Evolutionary conservation across 2,888 invertebrate species (phyloP), one percentile per base, ranked within the genome.

Genomic region (Philonicus albiceps): DNA sequence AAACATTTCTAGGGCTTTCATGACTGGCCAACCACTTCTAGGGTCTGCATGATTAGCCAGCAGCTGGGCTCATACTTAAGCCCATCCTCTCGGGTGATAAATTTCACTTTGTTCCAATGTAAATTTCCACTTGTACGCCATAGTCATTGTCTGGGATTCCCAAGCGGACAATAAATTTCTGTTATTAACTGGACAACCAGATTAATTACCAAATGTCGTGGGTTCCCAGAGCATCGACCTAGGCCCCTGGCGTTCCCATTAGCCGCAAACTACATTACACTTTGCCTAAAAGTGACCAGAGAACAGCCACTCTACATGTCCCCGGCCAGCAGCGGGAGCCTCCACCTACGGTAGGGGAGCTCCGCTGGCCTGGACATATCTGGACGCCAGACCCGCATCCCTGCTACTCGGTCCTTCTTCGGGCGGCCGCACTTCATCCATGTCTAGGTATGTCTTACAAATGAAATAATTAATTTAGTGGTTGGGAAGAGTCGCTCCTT

Each of bases 381-480:
- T 49, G 49, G 49, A 30, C 73, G 7, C 7, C 11, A 13, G 2
- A 4, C 73, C 16, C 40, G 5, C 73, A 30, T 73, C 31, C 73
- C 27, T 73, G 30, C 1, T 16, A 31, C 27, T 73, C 11, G 22
- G 13, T 22, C 31, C 73, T 73, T 31, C 74, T 13, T 3, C 64
- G 27, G 19, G 27, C 27, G 19, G 64, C 11, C 34, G 74, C 74
- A 74, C 30, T 27, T 13, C 34, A 30, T 49, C 22, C 34, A 30
- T 49, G 43, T 80, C 64, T 81, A 55, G 31, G 55, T 30, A 81
- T 81, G 64, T 81, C 81, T 81, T 55, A 81, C 64, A 81, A 81
- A 81, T 81, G 81, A 81, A 81, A 81, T 81, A 81, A 81, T 81
- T 81, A 81, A 81, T 81, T 81, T 81, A 81, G 55, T 64, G 34